Conservation (phyloP, 2,113 vertebrate genomes). For the Alligator sinensis region DNA sequence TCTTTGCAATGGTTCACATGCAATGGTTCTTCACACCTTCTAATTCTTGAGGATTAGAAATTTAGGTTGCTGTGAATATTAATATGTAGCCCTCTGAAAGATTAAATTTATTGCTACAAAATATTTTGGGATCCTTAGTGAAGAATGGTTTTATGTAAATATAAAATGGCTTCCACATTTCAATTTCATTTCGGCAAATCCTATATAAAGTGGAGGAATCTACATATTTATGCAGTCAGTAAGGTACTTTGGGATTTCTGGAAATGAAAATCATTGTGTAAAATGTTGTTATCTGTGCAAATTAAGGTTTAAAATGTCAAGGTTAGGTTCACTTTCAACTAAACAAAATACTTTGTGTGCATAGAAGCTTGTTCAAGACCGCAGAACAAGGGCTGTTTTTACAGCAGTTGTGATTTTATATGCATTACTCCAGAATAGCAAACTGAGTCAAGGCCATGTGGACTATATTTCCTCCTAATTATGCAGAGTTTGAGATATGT, state of each 20-base stretch:
- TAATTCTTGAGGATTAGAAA: slow-evolving; percentile 5
- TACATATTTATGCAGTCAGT: background rate
- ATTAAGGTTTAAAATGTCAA: background rate
- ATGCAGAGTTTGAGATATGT: background rate
- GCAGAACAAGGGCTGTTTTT: fast-evolving
- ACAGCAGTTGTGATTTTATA: fast-evolving
- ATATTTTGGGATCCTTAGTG: background rate
- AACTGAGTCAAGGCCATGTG: background rate
- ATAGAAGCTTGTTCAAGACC: background rate
- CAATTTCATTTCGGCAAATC: background rate
- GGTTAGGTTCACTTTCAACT: background rate
- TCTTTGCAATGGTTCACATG: background rate
- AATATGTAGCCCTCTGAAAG: background rate
- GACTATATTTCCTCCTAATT: background rate
- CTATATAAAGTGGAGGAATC: background rate
- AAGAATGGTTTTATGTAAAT: background rate
- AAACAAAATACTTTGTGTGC: background rate
- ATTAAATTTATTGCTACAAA: background rate
- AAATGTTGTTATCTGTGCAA: background rate
- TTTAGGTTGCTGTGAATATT: slow-evolving; percentile 36
- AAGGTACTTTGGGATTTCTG: background rate
- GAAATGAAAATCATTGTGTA: background rate
- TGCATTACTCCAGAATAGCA: background rate
- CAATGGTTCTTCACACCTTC: slow-evolving; percentile 34
- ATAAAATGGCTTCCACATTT: background rate